Percentiles rank a stretch among this genome's conserved stretches.
phyloP scores from a whole-genome alignment of 2,888 invertebrate genomes.

The Lycaena phlaeas region DNA sequence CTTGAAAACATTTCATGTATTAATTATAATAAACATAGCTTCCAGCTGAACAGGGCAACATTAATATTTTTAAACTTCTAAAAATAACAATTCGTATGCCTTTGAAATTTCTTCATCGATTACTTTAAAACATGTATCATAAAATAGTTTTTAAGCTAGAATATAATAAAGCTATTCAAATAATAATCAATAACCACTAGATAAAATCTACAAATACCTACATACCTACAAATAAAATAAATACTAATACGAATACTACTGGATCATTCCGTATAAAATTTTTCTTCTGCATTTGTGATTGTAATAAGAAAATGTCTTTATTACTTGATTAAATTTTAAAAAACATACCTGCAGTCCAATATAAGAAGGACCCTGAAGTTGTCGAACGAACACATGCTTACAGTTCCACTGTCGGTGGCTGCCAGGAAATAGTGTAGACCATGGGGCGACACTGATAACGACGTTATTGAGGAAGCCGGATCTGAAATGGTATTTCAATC shows the following conservation, averaged over 20 bases:
- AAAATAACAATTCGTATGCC: background rate
- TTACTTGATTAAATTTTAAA: background rate
- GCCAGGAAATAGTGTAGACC: constrained; percentile 45
- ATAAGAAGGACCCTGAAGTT: constrained; percentile 49
- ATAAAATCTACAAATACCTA: no score
- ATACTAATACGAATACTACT: background rate
- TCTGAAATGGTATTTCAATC: constrained; percentile 26
- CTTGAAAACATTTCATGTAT: background rate
- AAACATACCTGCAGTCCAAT: constrained; percentile 44
- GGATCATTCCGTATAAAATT: background rate
- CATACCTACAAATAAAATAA: no score
- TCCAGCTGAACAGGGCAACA: no score
- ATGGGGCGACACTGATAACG: constrained; percentile 37
- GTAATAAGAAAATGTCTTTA: constrained; percentile 12
- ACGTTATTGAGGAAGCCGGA: constrained; percentile 41
- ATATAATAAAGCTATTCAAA: no score
- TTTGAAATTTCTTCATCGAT: no score
- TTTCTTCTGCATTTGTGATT: background rate
- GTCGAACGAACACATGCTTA: constrained; percentile 42
- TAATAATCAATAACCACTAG: no score
- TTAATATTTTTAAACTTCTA: background rate
- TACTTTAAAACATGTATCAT: no score
- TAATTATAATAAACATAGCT: no score
- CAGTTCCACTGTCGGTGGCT: constrained; percentile 47
- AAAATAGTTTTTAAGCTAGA: no score